Evolutionary conservation across 2,113 vertebrate species (phyloP).

Genomic region (Psammodynastes pulverulentus): DNA sequence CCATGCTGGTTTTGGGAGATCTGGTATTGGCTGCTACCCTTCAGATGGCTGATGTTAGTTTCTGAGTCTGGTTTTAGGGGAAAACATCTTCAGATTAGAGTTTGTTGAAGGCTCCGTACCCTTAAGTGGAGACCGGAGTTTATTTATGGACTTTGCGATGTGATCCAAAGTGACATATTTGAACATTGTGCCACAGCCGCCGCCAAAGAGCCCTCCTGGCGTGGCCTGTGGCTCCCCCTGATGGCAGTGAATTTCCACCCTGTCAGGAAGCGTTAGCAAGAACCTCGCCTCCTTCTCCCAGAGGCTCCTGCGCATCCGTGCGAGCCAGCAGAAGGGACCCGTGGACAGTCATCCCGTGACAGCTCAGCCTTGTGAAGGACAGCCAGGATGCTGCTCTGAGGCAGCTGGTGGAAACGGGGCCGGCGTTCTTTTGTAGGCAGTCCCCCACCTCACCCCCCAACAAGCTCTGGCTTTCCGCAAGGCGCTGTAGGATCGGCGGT

Average conservation of each 20-base stretch:
- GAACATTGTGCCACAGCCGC: constrained; percentile 8
- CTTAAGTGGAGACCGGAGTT: neutral
- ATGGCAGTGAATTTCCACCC: neutral
- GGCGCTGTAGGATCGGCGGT: too few species aligned
- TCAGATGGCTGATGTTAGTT: neutral
- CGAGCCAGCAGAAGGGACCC: neutral
- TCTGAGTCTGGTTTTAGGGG: neutral
- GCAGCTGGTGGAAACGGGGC: neutral
- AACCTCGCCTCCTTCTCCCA: neutral
- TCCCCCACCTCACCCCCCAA: neutral
- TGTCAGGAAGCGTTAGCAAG: fast-evolving
- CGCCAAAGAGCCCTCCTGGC: constrained; percentile 2
- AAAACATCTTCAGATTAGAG: neutral
- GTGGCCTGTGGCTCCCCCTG: neutral
- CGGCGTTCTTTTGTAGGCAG: neutral
- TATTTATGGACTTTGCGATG: neutral
- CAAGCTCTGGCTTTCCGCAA: neutral
- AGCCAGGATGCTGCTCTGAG: neutral
- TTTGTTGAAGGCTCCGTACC: neutral
- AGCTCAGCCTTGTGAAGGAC: neutral
- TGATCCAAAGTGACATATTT: neutral
- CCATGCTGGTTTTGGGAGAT: neutral
- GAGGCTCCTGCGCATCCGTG: neutral
- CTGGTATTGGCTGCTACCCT: neutral
- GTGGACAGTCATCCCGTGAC: neutral